Percentiles rank a stretch among this genome's conserved stretches.
Conservation (phyloP, 2,797 vertebrate species). For the Lateolabrax maculatus region DNA sequence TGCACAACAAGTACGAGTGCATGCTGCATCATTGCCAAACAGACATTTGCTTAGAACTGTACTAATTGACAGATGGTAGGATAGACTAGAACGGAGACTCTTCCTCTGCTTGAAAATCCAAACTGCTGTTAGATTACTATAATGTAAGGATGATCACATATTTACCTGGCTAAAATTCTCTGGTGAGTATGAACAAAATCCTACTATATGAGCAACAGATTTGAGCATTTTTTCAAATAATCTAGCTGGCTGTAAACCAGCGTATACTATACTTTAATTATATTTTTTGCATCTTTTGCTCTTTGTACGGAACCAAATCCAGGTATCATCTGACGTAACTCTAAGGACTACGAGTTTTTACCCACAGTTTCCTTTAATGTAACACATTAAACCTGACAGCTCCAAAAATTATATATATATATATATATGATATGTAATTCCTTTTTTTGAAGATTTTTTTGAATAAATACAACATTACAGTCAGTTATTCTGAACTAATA, state of each 20-base stretch:
- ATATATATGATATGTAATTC: slow-evolving; percentile 9
- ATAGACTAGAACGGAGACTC: neutral
- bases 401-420: neutral
- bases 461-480: slow-evolving; percentile 3
- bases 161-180: neutral
- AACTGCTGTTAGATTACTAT: neutral
- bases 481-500: neutral
- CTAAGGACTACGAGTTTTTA: neutral
- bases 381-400: slow-evolving; percentile 12
- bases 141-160: neutral
- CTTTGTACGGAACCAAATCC: neutral
- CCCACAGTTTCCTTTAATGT: slow-evolving; percentile 6
- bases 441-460: slow-evolving; percentile 10
- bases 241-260: neutral
- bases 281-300: neutral
- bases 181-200: neutral
- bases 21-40: neutral
- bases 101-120: neutral
- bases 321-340: neutral
- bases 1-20: neutral
- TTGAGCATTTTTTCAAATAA: neutral
- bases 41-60: neutral
- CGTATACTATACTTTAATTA: neutral
- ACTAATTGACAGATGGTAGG: neutral
- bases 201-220: neutral